A percentile compares a stretch with the other conserved stretches of the same genome.
phyloP scores from a whole-genome alignment of 1,140 invertebrate species.

The Drosophila navojoa region DNA sequence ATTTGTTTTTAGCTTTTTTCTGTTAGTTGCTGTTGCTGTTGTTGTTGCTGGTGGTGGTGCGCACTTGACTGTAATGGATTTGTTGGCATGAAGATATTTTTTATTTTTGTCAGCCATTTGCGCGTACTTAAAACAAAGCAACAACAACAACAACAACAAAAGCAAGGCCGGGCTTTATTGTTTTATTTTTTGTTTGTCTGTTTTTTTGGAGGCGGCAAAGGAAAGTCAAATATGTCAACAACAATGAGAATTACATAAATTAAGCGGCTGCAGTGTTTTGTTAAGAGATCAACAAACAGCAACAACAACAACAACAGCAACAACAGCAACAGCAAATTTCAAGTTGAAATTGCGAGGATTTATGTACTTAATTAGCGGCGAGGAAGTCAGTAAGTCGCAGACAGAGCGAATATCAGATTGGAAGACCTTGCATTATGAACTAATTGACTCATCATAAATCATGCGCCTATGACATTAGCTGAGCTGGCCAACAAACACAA shows the following conservation, averaged over 20 bases:
- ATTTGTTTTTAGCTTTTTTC: slow-evolving; percentile 20
- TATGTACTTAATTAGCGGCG: slow-evolving; percentile 55
- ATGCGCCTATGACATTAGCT: slow-evolving; percentile 1
- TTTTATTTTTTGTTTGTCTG: too few species aligned
- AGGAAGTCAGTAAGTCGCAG: slow-evolving; percentile 14
- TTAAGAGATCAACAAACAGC: slow-evolving; percentile 26
- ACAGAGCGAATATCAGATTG: slow-evolving; percentile 6
- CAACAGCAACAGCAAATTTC: slow-evolving; percentile 20
- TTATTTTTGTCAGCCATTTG: slow-evolving; percentile 54
- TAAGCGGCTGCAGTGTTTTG: slow-evolving; percentile 64
- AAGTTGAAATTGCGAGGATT: slow-evolving; percentile 51
- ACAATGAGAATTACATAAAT: slow-evolving; percentile 73
- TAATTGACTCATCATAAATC: slow-evolving; percentile 37
- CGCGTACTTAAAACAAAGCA: slow-evolving; percentile 52
- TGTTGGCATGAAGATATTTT: slow-evolving; percentile 83
- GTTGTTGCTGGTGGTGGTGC: slow-evolving; percentile 36
- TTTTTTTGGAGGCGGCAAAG: slow-evolving; percentile 55
- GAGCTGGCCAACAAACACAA: background rate
- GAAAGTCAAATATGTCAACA: slow-evolving; percentile 66
- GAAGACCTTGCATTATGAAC: slow-evolving; percentile 4
- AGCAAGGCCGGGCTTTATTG: slow-evolving; percentile 10
- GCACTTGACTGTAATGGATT: slow-evolving; percentile 83
- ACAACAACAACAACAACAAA: slow-evolving; percentile 4
- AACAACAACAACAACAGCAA: slow-evolving; percentile 5
- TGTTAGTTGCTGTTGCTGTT: slow-evolving; percentile 17